Conservation (phyloP, 2,888 invertebrate species). For the Biston stratarius region DNA sequence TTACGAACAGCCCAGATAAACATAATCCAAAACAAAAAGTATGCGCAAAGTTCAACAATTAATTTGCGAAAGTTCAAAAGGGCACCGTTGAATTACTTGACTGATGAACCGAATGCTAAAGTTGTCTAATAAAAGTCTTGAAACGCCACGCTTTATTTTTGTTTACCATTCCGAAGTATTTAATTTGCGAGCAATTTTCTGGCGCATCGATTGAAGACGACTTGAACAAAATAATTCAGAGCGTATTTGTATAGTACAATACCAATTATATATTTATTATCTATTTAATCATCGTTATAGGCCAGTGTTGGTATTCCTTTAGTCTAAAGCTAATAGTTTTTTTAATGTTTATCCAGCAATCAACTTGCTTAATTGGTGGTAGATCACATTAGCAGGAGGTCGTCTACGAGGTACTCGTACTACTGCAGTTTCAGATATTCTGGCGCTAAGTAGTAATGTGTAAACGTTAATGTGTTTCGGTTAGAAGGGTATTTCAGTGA, state of each 20-base stretch:
- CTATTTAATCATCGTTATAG: too few relatives aligned
- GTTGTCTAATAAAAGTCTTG: conserved; percentile 38
- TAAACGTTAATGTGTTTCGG: too few relatives aligned
- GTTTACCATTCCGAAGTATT: conserved; percentile 17
- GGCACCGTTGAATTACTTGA: conserved; percentile 23
- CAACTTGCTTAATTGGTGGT: too few relatives aligned
- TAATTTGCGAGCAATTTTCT: conserved; percentile 11
- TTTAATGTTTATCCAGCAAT: too few relatives aligned
- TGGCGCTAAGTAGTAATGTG: too few relatives aligned
- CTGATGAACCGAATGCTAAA: conserved; percentile 35
- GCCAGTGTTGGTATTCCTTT: too few relatives aligned
- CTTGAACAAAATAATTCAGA: background rate
- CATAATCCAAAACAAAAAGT: conserved; percentile 26
- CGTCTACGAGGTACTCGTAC: too few relatives aligned
- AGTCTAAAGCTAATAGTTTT: too few relatives aligned
- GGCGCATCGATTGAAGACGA: background rate
- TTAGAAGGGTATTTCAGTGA: too few relatives aligned
- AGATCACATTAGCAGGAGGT: too few relatives aligned
- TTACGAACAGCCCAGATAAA: conserved; percentile 26
- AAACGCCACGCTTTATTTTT: conserved; percentile 22
- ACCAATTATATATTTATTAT: background rate
- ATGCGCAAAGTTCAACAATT: conserved; percentile 35
- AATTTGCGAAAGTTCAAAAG: conserved; percentile 32
- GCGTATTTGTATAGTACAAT: background rate
- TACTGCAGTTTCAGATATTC: too few relatives aligned